These are phyloP conservation scores for Poicephalus gulielmi DNA, from an alignment of 2,113 vertebrate genomes.

Conservation along the genomic window DNA sequence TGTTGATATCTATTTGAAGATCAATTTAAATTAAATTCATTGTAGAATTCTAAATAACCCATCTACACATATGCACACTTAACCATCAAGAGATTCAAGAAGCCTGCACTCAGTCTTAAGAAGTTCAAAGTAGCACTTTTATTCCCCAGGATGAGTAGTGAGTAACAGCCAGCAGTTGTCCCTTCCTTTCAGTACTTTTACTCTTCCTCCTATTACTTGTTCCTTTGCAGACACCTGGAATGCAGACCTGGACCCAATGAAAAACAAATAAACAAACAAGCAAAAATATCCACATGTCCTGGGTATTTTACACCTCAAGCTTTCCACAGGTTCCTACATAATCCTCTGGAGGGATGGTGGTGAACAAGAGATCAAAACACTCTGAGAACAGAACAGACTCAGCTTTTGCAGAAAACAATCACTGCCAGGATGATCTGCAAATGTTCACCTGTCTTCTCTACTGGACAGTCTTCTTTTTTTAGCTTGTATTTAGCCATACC, in stretches of 20 bases:
- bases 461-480: not conserved
- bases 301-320: not conserved
- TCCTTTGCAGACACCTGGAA: not conserved
- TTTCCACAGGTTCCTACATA: not conserved
- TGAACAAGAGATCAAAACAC: not conserved
- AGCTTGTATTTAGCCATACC: not conserved
- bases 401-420: not conserved
- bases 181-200: not conserved
- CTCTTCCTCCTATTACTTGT: not conserved
- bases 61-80: not conserved
- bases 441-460: not conserved
- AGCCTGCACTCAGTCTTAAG: not conserved
- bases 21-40: constrained; percentile 53
- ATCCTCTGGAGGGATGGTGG: not conserved
- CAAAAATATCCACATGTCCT: not conserved
- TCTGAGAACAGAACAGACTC: not conserved
- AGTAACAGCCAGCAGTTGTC: not conserved
- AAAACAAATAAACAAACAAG: not conserved
- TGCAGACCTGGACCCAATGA: accelerated
- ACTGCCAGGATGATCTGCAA: not conserved
- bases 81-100: constrained; percentile 10
- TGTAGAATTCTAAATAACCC: constrained; percentile 28
- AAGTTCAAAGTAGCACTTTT: not conserved
- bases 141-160: not conserved
- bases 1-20: constrained; percentile 50